Evolutionary conservation across 1,140 invertebrate genomes (phyloP).

Genomic region (Drosophila arawakana): DNA sequence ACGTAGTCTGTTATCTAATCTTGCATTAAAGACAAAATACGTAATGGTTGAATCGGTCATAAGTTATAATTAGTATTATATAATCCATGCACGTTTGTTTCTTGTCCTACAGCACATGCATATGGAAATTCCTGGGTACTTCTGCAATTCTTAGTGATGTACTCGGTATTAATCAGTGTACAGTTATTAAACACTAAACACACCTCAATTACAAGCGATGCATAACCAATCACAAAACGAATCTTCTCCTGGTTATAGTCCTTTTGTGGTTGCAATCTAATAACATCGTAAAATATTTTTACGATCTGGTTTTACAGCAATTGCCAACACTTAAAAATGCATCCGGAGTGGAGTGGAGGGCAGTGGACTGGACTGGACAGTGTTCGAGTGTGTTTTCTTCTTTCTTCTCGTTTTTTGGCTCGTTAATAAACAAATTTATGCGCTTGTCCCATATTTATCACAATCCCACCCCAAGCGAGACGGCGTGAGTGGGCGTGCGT

Average conservation of each 20-base stretch:
- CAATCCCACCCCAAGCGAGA: conserved; percentile 6
- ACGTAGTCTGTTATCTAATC: too few relatives aligned
- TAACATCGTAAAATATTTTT: conserved; percentile 64
- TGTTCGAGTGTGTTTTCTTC: too few relatives aligned
- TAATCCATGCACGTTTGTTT: too few relatives aligned
- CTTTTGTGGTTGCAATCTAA: conserved; percentile 50
- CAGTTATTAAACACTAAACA: conserved; percentile 61
- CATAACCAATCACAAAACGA: conserved; percentile 53
- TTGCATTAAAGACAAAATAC: too few relatives aligned
- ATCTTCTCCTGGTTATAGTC: conserved; percentile 18
- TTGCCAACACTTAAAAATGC: conserved; percentile 56
- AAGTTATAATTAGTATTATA: too few relatives aligned
- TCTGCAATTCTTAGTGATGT: too few relatives aligned
- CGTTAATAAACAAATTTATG: conserved; percentile 74
- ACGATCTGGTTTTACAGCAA: conserved; percentile 54
- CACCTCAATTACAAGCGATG: conserved; percentile 57
- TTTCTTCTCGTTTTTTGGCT: conserved; percentile 27
- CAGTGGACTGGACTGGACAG: too few relatives aligned
- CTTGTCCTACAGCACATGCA: background rate
- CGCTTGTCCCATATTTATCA: conserved; percentile 69
- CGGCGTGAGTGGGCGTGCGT: conserved; percentile 6
- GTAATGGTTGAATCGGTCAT: too few relatives aligned
- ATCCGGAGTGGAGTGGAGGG: conserved; percentile 9
- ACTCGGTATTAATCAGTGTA: background rate
- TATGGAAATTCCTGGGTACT: background rate